Evolutionary conservation across 2,797 vertebrate genomes (phyloP).

Genomic region (Syngnathus rostellatus): DNA sequence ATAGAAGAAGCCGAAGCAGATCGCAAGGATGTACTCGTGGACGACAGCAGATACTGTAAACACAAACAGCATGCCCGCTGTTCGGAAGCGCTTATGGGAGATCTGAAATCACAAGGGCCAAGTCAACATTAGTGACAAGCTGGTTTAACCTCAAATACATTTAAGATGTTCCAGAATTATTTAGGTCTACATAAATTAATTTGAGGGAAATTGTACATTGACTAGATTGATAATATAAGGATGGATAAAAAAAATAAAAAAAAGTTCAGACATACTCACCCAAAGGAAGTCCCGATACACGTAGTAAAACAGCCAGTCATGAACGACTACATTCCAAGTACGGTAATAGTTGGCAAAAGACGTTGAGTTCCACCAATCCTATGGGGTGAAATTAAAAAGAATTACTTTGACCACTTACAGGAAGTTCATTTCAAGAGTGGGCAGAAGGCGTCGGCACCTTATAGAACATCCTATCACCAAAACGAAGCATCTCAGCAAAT

Average conservation of each 20-base stretch:
- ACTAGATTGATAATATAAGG: background rate
- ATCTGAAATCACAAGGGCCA: conserved; percentile 62
- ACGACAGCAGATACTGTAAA: conserved; percentile 84
- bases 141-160: background rate
- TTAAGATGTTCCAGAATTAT: no score
- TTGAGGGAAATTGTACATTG: background rate
- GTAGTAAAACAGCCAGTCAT: conserved; percentile 96
- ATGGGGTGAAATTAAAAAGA: conserved; percentile 7
- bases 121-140: background rate
- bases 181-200: background rate
- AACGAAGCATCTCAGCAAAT: conserved; percentile 94
- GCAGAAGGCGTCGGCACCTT: conserved; percentile 65
- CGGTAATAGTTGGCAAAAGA: conserved; percentile 95
- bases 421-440: background rate
- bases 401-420: background rate
- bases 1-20: conserved; percentile 91
- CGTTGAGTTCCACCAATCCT: conserved; percentile 99
- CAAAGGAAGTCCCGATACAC: conserved; percentile 86
- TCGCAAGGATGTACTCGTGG: conserved; percentile 82
- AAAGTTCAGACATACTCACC: conserved; percentile 63
- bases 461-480: conserved; percentile 97
- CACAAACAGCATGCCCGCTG: conserved; percentile 84
- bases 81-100: conserved; percentile 79
- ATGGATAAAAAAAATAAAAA: background rate
- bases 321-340: conserved; percentile 95